These are phyloP conservation scores for Salminus brasiliensis DNA, from an alignment of 2,113 vertebrate genomes.

Conservation along the genomic window DNA sequence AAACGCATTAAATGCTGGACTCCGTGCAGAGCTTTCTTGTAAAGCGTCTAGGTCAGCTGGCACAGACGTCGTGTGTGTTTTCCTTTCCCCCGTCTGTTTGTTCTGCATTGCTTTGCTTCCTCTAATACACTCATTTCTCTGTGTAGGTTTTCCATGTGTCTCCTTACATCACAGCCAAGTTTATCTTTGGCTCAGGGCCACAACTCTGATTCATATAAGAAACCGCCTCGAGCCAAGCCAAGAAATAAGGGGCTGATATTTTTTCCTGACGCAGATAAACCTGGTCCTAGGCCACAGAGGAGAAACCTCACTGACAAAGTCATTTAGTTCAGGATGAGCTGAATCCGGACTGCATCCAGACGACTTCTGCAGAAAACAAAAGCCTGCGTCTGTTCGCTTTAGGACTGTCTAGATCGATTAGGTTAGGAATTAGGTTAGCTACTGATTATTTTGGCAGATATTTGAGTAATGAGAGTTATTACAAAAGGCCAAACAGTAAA, in stretches of 20 bases:
- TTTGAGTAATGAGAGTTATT: no score
- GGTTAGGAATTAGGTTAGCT: no score
- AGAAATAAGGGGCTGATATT: not conserved
- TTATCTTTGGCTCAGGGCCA: conserved; percentile 22
- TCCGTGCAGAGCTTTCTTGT: not conserved
- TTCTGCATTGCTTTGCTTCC: not conserved
- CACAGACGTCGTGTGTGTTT: not conserved
- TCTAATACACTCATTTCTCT: not conserved
- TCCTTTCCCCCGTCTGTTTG: not conserved
- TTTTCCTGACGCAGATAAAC: not conserved
- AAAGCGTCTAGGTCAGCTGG: not conserved
- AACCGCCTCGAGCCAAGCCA: not conserved
- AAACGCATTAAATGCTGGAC: not conserved
- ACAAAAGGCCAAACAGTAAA: no score
- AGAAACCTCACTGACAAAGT: not conserved
- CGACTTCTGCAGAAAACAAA: not conserved
- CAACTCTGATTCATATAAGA: conserved; percentile 2
- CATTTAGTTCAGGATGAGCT: not conserved
- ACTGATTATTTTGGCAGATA: no score
- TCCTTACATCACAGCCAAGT: conserved; percentile 3
- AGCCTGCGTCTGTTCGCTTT: no score
- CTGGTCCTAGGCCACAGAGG: not conserved
- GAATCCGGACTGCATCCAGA: not conserved
- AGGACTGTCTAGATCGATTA: no score
- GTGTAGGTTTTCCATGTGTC: conserved; percentile 9